Conservation (phyloP, 2,113 vertebrate genomes). For the Aptenodytes forsteri region DNA sequence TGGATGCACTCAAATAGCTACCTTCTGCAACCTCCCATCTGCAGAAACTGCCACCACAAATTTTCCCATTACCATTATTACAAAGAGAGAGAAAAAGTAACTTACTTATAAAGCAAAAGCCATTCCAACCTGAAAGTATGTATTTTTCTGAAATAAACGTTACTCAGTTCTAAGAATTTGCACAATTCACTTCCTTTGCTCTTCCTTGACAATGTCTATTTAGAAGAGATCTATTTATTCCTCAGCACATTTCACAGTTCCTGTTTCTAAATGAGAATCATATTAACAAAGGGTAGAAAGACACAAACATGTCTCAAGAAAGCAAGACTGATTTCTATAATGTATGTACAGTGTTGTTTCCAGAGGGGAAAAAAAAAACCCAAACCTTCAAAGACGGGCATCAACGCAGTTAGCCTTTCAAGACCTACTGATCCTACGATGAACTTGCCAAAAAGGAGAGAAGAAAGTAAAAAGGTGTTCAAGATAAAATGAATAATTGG, state of each 20-base stretch:
- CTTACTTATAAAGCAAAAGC: constrained; percentile 13
- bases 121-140: not conserved
- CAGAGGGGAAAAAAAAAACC: not conserved
- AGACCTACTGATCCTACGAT: not conserved
- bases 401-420: not conserved
- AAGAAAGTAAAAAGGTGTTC: not conserved
- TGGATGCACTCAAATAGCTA: not conserved
- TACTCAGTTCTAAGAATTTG: constrained; percentile 38
- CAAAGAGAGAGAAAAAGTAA: not conserved
- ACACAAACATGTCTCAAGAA: constrained; percentile 8
- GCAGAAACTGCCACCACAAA: not conserved
- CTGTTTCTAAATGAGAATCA: constrained; percentile 54
- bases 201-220: constrained; percentile 46
- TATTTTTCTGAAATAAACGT: constrained; percentile 6
- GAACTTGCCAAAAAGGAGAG: not conserved
- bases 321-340: not conserved
- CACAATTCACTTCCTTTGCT: constrained; percentile 55
- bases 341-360: not conserved
- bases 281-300: constrained; percentile 29
- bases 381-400: not conserved
- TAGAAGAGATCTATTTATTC: constrained; percentile 59
- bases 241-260: constrained; percentile 45
- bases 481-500: not conserved
- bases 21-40: not conserved
- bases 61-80: not conserved